phyloP scores from a whole-genome alignment of 2,888 invertebrate genomes.

The Euzophera pinguis region DNA sequence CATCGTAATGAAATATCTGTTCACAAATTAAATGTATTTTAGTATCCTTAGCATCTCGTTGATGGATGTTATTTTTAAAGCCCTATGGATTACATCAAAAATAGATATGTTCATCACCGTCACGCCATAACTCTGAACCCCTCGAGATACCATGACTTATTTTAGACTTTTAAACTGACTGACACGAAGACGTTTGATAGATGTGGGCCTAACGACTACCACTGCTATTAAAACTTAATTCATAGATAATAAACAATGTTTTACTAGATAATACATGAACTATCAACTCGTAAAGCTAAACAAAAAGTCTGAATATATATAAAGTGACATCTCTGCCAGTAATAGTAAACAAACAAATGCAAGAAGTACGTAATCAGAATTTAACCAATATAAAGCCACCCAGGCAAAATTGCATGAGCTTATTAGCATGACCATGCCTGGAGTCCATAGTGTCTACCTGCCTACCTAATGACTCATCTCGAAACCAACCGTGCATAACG shows the following conservation, averaged over 20 bases:
- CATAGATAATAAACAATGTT: not conserved
- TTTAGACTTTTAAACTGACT: conserved; percentile 9
- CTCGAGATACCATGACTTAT: conserved; percentile 11
- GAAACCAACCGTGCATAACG: conserved; percentile 6
- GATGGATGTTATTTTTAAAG: conserved; percentile 13
- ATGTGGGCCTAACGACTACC: conserved; percentile 1
- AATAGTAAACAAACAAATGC: not conserved
- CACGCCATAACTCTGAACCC: conserved; percentile 8
- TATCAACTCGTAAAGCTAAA: not conserved
- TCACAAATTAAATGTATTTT: conserved; percentile 1
- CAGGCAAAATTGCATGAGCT: not conserved
- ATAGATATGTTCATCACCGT: conserved; percentile 11
- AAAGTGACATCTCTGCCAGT: not conserved
- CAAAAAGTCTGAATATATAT: too few relatives aligned
- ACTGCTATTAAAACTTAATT: conserved; percentile 1
- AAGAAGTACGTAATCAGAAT: not conserved
- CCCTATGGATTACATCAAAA: conserved; percentile 9
- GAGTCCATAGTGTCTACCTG: not conserved
- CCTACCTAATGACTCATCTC: conserved; percentile 1
- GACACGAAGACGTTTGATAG: conserved; percentile 9
- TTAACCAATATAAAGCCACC: not conserved
- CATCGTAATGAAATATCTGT: not conserved
- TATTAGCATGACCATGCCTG: not conserved
- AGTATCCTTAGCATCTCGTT: not conserved
- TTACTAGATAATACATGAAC: not conserved